Base-by-base conservation (phyloP, 2,113 vertebrate species). In the Charina bottae region DNA sequence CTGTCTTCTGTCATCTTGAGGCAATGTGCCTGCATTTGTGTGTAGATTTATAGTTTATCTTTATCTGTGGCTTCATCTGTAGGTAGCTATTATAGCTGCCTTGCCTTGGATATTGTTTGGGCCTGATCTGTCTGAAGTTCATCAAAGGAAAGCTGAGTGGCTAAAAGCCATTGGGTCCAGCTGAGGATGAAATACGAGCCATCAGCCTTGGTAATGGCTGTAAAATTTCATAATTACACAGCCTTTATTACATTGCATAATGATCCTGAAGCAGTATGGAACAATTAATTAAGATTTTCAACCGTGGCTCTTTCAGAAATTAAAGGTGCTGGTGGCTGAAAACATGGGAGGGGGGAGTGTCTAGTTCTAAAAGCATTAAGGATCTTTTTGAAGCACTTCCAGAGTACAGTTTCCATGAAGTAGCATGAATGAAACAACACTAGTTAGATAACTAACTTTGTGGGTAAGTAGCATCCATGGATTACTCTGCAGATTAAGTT, bases 251-350 rank as follows among this genome's bases (percentile, higher is more conserved):
- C 99, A 99, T 99, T 99, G 99, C 99, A 99, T 99, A 99, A 99
- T 99, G 99, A 99, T 99, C 99, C 98, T 98, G 98, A 99, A 99
- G 99, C 99, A 99, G 99, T 99, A 99, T 99, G 99, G 99, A 99
- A 99, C 99, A 99, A 99, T 99, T 99, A 99, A 99, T 99, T 99
- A 99, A 99, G 99, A 99, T 99, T 99, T 99, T 99, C 98, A 99
- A 98, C 98, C 98, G 90, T 98, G 98, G 98, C 98, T 99, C 98
- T 99, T 98, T 98, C 98, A 98, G 98, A 99, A 99, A 99, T 99
- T 99, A 99, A 99, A 99, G 98, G 98, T 98, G 97, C 98, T 98
- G 95, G 98, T 97, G 95, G 94, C 97, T 97, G 97, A 99, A 98
- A 98, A 99, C 33, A 99, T 98, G 98, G 98, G 95, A 83, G 54